phyloP scores from a whole-genome alignment of 2,888 invertebrate genomes.

The Luffia ferchaultella region DNA sequence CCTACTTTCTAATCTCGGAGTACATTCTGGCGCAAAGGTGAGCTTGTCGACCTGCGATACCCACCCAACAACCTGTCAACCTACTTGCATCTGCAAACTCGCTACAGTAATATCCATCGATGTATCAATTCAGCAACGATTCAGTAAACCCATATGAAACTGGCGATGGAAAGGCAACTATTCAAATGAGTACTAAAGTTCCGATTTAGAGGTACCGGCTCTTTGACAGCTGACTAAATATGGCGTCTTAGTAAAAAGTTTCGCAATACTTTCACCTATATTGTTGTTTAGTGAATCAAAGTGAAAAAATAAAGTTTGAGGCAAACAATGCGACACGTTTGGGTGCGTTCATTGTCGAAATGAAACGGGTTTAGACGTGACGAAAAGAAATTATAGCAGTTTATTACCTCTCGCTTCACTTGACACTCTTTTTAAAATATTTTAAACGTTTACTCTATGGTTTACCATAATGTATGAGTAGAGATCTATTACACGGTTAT shows the following conservation, averaged over 20 bases:
- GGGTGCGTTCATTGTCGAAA: conserved; percentile 19
- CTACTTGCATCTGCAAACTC: neutral
- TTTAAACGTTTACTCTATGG: too few relatives aligned
- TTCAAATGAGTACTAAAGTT: too few relatives aligned
- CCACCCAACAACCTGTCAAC: neutral
- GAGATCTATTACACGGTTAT: too few relatives aligned
- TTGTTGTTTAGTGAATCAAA: conserved; percentile 27
- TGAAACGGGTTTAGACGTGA: neutral
- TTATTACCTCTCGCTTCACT: too few relatives aligned
- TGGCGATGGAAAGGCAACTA: too few relatives aligned
- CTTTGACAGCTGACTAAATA: conserved; percentile 12
- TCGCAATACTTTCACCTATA: conserved; percentile 40
- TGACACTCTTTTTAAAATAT: too few relatives aligned
- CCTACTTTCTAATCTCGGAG: neutral
- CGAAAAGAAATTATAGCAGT: neutral
- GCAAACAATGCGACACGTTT: conserved; percentile 35
- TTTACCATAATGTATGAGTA: too few relatives aligned
- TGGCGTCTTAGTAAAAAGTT: conserved; percentile 25
- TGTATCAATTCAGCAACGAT: neutral
- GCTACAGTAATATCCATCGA: neutral
- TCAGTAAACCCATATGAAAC: too few relatives aligned
- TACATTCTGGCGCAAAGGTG: neutral
- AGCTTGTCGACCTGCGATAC: neutral
- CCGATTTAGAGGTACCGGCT: too few relatives aligned
- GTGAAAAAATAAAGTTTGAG: conserved; percentile 22